Percentiles rank a stretch among this genome's conserved stretches.
phyloP scores from a whole-genome alignment of 2,797 vertebrate species.

The Garrulus glandarius region DNA sequence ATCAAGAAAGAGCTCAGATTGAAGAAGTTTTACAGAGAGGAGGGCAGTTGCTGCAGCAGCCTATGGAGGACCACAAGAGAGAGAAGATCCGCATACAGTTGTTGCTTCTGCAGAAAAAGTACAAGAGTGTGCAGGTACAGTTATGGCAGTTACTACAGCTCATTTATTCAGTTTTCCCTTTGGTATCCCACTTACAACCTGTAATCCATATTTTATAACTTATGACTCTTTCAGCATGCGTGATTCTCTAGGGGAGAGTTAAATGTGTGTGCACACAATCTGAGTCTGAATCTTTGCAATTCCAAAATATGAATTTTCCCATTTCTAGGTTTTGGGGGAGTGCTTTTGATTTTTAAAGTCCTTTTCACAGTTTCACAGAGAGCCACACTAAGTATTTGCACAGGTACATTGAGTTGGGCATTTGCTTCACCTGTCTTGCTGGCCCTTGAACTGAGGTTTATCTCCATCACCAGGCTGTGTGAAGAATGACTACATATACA shows the following conservation, averaged over 20 bases:
- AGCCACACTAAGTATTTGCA: not conserved
- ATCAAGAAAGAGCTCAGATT: slow-evolving; percentile 86
- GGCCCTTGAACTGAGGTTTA: not conserved
- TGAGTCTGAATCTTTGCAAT: not conserved
- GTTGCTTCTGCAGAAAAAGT: slow-evolving; percentile 85
- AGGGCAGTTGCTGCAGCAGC: slow-evolving; percentile 83
- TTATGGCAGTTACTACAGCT: not conserved
- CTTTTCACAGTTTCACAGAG: not conserved
- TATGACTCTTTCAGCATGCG: accelerated
- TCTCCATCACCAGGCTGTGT: not conserved
- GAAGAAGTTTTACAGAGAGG: slow-evolving; percentile 89
- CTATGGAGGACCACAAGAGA: slow-evolving; percentile 80
- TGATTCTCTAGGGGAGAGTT: not conserved
- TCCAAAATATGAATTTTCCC: not conserved
- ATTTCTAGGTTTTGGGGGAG: not conserved
- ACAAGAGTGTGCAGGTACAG: slow-evolving; percentile 81
- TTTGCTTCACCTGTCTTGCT: not conserved
- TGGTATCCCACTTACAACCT: not conserved
- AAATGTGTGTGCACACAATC: accelerated
- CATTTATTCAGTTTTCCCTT: not conserved
- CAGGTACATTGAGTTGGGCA: not conserved
- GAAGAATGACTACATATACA: not conserved
- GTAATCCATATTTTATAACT: not conserved
- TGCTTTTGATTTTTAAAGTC: not conserved
- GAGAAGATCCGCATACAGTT: slow-evolving; percentile 86